These are phyloP conservation scores for Anomalospiza imberbis DNA, from an alignment of 2,797 vertebrate species.

Conservation along the genomic window DNA sequence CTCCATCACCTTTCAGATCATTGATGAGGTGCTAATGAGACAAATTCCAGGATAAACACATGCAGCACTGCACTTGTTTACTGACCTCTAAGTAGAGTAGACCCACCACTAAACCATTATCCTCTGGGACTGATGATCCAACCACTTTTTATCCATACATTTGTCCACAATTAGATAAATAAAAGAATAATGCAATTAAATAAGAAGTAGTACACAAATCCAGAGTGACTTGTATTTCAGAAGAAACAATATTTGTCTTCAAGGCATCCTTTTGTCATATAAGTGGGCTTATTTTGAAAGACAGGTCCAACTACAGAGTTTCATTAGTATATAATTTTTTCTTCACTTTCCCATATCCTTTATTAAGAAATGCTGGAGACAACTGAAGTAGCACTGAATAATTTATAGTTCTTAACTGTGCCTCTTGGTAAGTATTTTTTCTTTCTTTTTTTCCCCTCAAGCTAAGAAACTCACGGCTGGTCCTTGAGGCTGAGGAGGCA, in stretches of 20 bases:
- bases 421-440: not conserved
- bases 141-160: not conserved
- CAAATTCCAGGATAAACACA: not conserved
- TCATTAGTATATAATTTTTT: not conserved
- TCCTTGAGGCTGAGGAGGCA: conserved; percentile 91
- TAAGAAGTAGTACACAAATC: not conserved
- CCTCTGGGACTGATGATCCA: not conserved
- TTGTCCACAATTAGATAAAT: not conserved
- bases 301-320: not conserved
- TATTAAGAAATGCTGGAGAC: not conserved
- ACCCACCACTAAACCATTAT: not conserved
- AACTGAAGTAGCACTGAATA: not conserved
- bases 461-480: conserved; percentile 80
- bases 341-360: not conserved
- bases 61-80: not conserved
- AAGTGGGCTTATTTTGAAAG: not conserved
- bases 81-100: not conserved
- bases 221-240: not conserved
- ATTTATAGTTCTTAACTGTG: not conserved
- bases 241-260: not conserved
- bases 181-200: not conserved
- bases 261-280: not conserved
- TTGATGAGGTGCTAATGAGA: not conserved
- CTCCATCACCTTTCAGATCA: not conserved
- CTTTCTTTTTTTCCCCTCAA: not conserved